Conservation (phyloP, 2,888 invertebrate genomes). For the Artemia sinica region DNA sequence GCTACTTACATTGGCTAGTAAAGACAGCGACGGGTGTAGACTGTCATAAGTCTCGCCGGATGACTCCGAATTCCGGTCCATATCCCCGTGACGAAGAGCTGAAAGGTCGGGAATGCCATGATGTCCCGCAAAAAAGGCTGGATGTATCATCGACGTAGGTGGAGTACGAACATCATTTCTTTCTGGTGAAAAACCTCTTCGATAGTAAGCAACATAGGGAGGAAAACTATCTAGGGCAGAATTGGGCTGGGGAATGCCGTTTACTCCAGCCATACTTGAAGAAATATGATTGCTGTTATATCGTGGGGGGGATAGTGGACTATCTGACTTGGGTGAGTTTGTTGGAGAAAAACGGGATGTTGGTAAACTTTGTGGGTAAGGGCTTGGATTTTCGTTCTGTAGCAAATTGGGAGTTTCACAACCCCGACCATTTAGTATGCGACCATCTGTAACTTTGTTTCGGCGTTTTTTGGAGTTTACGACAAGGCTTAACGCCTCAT, state of each 20-base stretch:
- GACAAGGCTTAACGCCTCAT: slow-evolving; percentile 82
- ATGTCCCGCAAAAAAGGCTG: slow-evolving; percentile 20
- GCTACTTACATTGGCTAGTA: slow-evolving; percentile 41
- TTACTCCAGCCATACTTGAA: slow-evolving; percentile 33
- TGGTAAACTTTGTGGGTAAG: slow-evolving; percentile 30
- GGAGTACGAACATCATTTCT: slow-evolving; percentile 15
- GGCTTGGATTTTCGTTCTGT: slow-evolving; percentile 35
- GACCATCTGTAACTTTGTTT: slow-evolving; percentile 84
- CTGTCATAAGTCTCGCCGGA: slow-evolving; percentile 69
- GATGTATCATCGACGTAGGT: slow-evolving; percentile 19
- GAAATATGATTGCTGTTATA: slow-evolving; percentile 21
- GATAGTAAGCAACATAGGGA: slow-evolving; percentile 12
- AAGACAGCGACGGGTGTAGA: slow-evolving; percentile 89
- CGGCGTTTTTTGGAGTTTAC: slow-evolving; percentile 90
- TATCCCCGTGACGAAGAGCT: slow-evolving; percentile 66
- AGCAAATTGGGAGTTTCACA: slow-evolving; percentile 7
- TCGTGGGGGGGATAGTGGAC: slow-evolving; percentile 48
- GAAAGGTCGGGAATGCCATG: neutral
- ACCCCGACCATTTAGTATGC: slow-evolving; percentile 43
- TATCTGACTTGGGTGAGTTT: slow-evolving; percentile 29
- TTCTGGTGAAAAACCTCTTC: slow-evolving; percentile 17
- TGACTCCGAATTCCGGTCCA: slow-evolving; percentile 76
- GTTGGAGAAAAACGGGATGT: slow-evolving; percentile 34
- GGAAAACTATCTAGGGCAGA: slow-evolving; percentile 49
- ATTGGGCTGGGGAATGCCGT: slow-evolving; percentile 53